Percentiles rank a stretch among this genome's conserved stretches.
These are phyloP conservation scores for Tanytarsus gracilentus DNA, from an alignment of 2,888 invertebrate genomes.

Conservation along the genomic window DNA sequence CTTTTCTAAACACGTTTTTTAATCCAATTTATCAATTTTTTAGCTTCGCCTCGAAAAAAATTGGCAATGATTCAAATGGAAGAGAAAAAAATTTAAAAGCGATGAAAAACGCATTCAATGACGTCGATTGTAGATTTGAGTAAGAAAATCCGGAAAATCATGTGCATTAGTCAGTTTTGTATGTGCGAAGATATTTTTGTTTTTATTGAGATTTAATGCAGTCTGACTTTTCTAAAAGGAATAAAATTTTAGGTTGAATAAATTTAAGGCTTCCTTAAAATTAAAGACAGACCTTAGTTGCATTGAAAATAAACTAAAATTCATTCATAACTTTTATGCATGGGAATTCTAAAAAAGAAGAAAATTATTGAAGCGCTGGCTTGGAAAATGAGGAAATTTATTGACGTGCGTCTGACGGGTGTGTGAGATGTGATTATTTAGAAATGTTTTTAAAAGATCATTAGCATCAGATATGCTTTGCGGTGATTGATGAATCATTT, in stretches of 20 bases:
- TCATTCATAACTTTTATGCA: too few relatives aligned
- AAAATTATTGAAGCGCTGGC: too few relatives aligned
- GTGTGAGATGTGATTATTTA: not conserved
- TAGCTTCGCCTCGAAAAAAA: not conserved
- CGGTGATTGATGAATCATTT: conserved; percentile 24
- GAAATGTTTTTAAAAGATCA: not conserved
- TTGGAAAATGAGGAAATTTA: not conserved
- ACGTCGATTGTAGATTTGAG: not conserved
- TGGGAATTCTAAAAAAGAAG: too few relatives aligned
- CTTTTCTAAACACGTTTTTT: not conserved
- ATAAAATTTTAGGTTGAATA: too few relatives aligned
- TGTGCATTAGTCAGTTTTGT: too few relatives aligned
- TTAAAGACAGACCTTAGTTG: too few relatives aligned
- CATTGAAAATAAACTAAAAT: too few relatives aligned
- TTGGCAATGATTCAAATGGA: conserved; percentile 19
- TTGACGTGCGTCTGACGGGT: not conserved
- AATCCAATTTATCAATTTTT: not conserved
- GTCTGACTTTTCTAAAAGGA: too few relatives aligned
- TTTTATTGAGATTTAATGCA: too few relatives aligned
- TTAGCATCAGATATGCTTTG: not conserved
- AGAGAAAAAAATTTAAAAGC: not conserved
- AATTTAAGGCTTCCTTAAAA: too few relatives aligned
- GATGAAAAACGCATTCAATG: not conserved
- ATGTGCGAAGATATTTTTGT: too few relatives aligned
- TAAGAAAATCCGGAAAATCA: not conserved